Evolutionary conservation across 2,113 vertebrate genomes (phyloP).

Genomic region (Sturnira hondurensis): DNA sequence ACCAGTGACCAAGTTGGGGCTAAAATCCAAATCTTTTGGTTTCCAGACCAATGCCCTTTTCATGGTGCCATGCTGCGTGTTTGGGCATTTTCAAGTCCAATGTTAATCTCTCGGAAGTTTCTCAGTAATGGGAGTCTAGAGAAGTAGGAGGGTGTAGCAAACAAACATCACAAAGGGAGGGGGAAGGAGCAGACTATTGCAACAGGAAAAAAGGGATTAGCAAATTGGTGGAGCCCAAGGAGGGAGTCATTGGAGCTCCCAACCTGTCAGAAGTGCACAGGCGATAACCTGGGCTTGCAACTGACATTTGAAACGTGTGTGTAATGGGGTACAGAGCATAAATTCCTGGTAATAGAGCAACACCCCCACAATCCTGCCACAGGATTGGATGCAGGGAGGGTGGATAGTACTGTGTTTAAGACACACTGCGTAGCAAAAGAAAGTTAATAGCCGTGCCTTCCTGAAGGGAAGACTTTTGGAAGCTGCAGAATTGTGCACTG

Average conservation of each 20-base stretch:
- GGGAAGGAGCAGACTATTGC: not conserved
- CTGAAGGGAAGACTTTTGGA: too few relatives aligned
- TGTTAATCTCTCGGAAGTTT: not conserved
- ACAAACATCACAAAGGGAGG: too few relatives aligned
- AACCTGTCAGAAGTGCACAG: not conserved
- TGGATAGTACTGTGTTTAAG: too few relatives aligned
- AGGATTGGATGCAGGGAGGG: too few relatives aligned
- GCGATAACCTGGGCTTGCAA: not conserved
- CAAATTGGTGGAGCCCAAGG: not conserved
- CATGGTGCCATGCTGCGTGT: not conserved
- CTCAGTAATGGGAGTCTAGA: not conserved
- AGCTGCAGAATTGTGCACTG: too few relatives aligned
- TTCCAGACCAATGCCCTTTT: not conserved
- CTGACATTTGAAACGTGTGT: not conserved
- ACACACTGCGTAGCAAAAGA: too few relatives aligned
- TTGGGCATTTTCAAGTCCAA: not conserved
- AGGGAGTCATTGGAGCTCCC: not conserved
- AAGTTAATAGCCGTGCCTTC: too few relatives aligned
- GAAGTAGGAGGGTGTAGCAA: not conserved
- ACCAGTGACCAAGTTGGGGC: not conserved
- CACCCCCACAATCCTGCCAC: too few relatives aligned
- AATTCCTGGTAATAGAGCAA: too few relatives aligned
- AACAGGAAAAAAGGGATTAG: not conserved
- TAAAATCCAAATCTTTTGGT: not conserved
- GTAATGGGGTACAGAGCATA: too few relatives aligned